A percentile compares a stretch with the other conserved stretches of the same genome.
phyloP scores from a whole-genome alignment of 2,888 invertebrate genomes.

The Opisthograptis luteolata region DNA sequence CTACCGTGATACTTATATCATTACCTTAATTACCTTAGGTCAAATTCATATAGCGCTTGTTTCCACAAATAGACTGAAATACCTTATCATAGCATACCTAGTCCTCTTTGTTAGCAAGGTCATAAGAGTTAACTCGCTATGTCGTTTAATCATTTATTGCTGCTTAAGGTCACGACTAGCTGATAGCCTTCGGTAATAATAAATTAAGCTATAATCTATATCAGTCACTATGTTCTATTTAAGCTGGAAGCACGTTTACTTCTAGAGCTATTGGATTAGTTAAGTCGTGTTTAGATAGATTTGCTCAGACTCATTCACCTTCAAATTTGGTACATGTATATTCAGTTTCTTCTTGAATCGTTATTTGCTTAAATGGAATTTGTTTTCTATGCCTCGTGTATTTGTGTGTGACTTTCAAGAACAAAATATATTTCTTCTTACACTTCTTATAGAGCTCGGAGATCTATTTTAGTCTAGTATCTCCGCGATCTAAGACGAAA shows the following conservation, averaged over 20 bases:
- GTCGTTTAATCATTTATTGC: constrained; percentile 48
- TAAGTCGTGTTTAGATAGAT: too few species aligned
- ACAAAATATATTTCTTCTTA: too few species aligned
- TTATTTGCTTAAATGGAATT: too few species aligned
- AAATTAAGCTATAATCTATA: constrained; percentile 42
- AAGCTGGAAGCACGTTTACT: constrained; percentile 11
- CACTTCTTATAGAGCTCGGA: constrained; percentile 13
- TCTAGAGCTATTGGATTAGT: neutral
- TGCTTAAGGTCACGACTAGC: constrained; percentile 50
- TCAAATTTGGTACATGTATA: too few species aligned
- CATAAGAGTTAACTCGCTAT: constrained; percentile 36
- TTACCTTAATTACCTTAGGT: too few species aligned
- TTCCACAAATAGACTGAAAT: constrained; percentile 6
- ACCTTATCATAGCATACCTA: constrained; percentile 28
- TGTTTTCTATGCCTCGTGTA: neutral
- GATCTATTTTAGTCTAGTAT: constrained; percentile 39
- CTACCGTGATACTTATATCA: too few species aligned
- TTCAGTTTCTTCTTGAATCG: neutral
- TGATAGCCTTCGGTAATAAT: constrained; percentile 59
- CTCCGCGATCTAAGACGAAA: constrained; percentile 52
- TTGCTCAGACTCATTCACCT: too few species aligned
- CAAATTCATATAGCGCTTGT: constrained; percentile 1
- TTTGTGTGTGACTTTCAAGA: constrained; percentile 1
- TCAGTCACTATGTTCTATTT: constrained; percentile 28
- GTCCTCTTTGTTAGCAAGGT: constrained; percentile 41